Evolutionary conservation across 2,113 vertebrate species (phyloP).

Genomic region (Nyctereutes procyonoides): DNA sequence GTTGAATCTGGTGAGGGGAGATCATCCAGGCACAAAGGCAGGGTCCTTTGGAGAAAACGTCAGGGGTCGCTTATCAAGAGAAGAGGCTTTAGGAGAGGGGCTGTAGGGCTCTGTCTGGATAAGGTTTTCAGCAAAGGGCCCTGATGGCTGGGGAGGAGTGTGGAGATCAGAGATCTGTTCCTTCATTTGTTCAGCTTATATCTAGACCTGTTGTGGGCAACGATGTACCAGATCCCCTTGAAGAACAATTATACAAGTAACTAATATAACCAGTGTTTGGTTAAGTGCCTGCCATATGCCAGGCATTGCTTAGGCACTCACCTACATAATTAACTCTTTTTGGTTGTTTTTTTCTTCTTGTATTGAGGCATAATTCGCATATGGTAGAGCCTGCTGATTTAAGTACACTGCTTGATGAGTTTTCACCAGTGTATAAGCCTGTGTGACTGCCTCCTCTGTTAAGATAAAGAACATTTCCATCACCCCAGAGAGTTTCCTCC

Average conservation of each 20-base stretch:
- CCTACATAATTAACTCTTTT: neutral
- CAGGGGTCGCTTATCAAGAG: neutral
- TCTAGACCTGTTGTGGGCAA: neutral
- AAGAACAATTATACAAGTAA: neutral
- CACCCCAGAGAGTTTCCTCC: neutral
- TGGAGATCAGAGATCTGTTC: fast-evolving
- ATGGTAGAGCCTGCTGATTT: neutral
- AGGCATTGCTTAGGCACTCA: neutral
- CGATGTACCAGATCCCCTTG: fast-evolving
- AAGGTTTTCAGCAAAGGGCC: too few relatives aligned
- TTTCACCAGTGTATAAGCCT: fast-evolving
- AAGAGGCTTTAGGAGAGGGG: neutral
- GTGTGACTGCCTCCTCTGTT: too few relatives aligned
- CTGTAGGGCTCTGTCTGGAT: fast-evolving
- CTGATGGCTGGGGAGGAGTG: fast-evolving
- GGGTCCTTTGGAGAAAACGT: neutral
- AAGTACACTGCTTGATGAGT: fast-evolving
- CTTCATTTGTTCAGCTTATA: too few relatives aligned
- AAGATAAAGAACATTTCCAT: neutral
- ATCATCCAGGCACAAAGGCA: neutral
- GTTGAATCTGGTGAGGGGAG: neutral
- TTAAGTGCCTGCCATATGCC: fast-evolving
- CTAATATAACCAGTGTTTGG: too few relatives aligned
- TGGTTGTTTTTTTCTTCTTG: neutral
- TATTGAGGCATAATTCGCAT: neutral